Evolutionary conservation across 1,140 invertebrate genomes (phyloP).

Genomic region (Carposina sasakii): DNA sequence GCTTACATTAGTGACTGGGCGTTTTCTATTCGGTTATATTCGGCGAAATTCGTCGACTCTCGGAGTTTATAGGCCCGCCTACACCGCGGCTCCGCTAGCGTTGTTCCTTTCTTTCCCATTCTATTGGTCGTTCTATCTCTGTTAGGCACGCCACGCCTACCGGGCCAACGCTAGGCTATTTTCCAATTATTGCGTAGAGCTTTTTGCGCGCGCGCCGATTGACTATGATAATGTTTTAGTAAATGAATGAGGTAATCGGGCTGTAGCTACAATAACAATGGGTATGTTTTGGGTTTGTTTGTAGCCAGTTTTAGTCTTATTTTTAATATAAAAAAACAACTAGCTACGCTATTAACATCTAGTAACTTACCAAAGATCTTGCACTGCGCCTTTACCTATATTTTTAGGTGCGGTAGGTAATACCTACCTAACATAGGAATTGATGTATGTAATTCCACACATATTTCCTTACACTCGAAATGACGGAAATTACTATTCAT

Average conservation of each 20-base stretch:
- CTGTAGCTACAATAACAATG: slow-evolving; percentile 8
- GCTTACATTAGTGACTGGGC: slow-evolving; percentile 49
- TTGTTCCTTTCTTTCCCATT: slow-evolving; percentile 30
- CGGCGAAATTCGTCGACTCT: slow-evolving; percentile 42
- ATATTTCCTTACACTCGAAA: no score
- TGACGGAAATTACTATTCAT: no score
- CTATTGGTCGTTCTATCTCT: slow-evolving; percentile 37
- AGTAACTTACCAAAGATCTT: no score
- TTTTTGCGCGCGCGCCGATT: slow-evolving; percentile 52
- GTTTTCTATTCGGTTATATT: slow-evolving; percentile 40
- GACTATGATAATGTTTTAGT: slow-evolving; percentile 51
- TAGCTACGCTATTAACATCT: no score
- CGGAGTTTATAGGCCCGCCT: slow-evolving; percentile 44
- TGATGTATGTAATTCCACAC: no score
- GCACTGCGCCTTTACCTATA: no score
- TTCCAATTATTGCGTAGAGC: slow-evolving; percentile 63
- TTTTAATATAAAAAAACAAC: no score
- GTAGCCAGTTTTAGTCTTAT: no score
- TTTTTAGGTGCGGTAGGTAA: no score
- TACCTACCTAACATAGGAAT: no score
- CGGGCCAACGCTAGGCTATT: slow-evolving; percentile 41
- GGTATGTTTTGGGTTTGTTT: background rate
- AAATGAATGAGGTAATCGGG: slow-evolving; percentile 27
- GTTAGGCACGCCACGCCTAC: slow-evolving; percentile 46
- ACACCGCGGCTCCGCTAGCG: slow-evolving; percentile 32